phyloP scores from a whole-genome alignment of 2,888 invertebrate species.

The Trachelus troglodyta region DNA sequence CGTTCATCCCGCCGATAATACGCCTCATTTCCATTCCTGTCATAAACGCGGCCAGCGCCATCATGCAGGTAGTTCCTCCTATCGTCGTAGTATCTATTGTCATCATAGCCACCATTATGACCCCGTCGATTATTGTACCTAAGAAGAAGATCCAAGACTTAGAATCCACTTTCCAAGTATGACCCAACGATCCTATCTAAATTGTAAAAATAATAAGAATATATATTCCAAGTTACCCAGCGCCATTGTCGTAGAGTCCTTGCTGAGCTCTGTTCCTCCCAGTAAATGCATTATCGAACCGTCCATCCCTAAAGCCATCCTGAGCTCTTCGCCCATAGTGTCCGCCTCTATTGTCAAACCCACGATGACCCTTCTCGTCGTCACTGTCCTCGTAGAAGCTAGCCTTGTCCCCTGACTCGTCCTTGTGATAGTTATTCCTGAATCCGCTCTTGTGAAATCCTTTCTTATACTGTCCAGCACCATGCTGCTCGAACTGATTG shows the following conservation, averaged over 20 bases:
- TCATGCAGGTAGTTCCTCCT: constrained; percentile 66
- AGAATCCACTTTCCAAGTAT: neutral
- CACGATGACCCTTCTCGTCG: constrained; percentile 64
- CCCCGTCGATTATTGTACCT: constrained; percentile 65
- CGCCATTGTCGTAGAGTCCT: constrained; percentile 35
- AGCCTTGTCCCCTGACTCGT: constrained; percentile 77
- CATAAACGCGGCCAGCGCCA: constrained; percentile 64
- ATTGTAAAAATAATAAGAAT: neutral
- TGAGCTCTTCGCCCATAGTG: constrained; percentile 46
- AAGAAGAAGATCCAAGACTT: neutral
- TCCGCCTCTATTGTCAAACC: constrained; percentile 56
- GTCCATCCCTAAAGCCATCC: constrained; percentile 38
- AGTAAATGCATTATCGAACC: constrained; percentile 30
- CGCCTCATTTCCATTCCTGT: constrained; percentile 35
- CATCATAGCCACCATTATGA: constrained; percentile 67
- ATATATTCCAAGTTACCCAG: constrained; percentile 29
- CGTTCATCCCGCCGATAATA: constrained; percentile 35
- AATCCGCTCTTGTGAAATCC: constrained; percentile 78
- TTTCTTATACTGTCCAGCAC: constrained; percentile 70
- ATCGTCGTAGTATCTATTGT: constrained; percentile 68
- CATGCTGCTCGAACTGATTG: constrained; percentile 36
- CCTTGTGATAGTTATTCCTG: constrained; percentile 77
- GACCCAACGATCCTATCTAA: neutral
- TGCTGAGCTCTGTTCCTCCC: constrained; percentile 26
- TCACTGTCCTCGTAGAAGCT: constrained; percentile 76